phyloP scores from a whole-genome alignment of 2,888 invertebrate species.

The Nasonia oneida region DNA sequence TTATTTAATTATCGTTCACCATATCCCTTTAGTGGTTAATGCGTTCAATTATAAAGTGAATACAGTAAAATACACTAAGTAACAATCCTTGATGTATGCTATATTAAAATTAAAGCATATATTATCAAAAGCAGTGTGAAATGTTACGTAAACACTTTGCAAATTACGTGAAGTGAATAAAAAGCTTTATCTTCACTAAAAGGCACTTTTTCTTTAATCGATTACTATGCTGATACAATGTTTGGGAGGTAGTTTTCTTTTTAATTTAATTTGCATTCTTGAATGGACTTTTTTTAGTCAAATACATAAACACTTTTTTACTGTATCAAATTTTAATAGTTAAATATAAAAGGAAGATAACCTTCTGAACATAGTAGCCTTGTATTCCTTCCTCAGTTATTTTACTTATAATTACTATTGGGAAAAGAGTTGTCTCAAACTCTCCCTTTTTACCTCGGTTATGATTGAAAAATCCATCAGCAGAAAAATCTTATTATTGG shows the following conservation, averaged over 20 bases:
- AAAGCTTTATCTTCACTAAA: constrained; percentile 76
- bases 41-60: constrained; percentile 47
- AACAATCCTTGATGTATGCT: constrained; percentile 21
- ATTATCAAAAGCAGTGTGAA: constrained; percentile 61
- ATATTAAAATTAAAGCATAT: constrained; percentile 50
- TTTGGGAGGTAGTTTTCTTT: constrained; percentile 78
- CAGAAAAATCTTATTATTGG: constrained; percentile 36
- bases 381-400: constrained; percentile 76
- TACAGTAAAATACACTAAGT: constrained; percentile 34
- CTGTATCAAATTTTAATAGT: constrained; percentile 3
- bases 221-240: constrained; percentile 74
- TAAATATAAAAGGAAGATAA: constrained; percentile 72
- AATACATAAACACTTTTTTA: neutral
- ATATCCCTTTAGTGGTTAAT: constrained; percentile 27
- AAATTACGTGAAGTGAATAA: constrained; percentile 78
- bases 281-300: constrained; percentile 5
- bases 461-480: constrained; percentile 41
- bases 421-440: constrained; percentile 63
- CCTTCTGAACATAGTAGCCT: constrained; percentile 78
- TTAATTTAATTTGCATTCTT: constrained; percentile 47
- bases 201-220: constrained; percentile 77
- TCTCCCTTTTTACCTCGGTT: constrained; percentile 67
- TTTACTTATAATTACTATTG: constrained; percentile 48
- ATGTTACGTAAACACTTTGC: constrained; percentile 77
- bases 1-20: constrained; percentile 52